A percentile compares a stretch with the other conserved stretches of the same genome.
Conservation (phyloP, 2,113 vertebrate genomes). For the Macheiramphus alcinus region DNA sequence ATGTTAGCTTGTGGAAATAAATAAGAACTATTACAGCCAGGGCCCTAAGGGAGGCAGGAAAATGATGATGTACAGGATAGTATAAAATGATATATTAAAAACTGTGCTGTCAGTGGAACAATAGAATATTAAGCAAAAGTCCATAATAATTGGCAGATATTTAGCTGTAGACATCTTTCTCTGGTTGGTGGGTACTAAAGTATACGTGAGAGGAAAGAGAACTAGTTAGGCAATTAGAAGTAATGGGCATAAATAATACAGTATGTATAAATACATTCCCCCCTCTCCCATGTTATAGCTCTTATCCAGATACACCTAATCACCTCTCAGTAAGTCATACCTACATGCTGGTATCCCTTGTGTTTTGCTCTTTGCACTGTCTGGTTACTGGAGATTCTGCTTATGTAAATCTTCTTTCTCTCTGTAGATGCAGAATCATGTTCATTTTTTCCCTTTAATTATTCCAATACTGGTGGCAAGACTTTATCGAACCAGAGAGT, state of each 20-base stretch:
- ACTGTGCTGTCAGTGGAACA: conserved; percentile 28
- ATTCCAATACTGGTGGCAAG: background rate
- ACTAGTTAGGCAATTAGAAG: conserved; percentile 67
- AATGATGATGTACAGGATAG: conserved; percentile 45
- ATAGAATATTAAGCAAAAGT: conserved; percentile 58
- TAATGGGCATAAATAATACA: conserved; percentile 56
- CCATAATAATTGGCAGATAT: conserved; percentile 60
- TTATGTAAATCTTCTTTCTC: background rate
- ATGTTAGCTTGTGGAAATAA: conserved; percentile 58
- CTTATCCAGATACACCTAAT: background rate
- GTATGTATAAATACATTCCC: background rate
- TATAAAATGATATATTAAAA: conserved; percentile 56
- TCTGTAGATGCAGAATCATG: background rate
- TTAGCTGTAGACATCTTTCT: conserved; percentile 60
- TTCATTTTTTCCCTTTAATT: background rate
- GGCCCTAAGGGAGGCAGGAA: conserved; percentile 43
- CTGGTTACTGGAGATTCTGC: background rate
- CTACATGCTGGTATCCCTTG: background rate
- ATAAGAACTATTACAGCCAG: conserved; percentile 51
- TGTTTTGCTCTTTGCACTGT: conserved; percentile 1
- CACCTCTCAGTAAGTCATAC: conserved; percentile 49
- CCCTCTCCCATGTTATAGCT: background rate
- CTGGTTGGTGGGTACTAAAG: conserved; percentile 61
- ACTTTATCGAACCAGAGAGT: background rate
- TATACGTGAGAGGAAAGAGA: conserved; percentile 59